Conservation (phyloP, 2,888 invertebrate genomes). For the Eremobia ochroleuca region DNA sequence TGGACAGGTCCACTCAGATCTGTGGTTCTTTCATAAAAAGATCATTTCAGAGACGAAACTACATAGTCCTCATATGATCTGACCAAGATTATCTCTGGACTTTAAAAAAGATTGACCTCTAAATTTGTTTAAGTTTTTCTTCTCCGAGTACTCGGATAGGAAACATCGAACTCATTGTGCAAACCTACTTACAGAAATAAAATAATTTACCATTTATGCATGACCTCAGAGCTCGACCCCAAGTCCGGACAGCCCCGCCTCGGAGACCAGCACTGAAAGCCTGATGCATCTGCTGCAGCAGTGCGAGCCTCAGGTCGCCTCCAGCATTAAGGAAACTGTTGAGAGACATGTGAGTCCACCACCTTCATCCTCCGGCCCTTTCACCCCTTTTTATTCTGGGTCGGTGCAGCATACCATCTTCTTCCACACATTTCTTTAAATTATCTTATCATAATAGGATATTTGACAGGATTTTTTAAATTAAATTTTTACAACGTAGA, state of each 20-base stretch:
- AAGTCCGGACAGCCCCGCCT: slow-evolving; percentile 91
- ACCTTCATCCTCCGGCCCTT: not conserved
- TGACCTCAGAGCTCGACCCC: slow-evolving; percentile 86
- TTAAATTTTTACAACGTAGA: fast-evolving
- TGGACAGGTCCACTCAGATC: not conserved
- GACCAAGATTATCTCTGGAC: not conserved
- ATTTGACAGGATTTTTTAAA: not conserved
- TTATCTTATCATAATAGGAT: not conserved
- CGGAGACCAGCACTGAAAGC: slow-evolving; percentile 92
- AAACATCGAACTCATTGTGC: not conserved
- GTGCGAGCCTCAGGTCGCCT: slow-evolving; percentile 92
- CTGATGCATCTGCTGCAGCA: slow-evolving; percentile 92
- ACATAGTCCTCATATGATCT: no score
- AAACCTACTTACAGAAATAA: slow-evolving; percentile 4
- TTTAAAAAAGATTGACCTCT: not conserved
- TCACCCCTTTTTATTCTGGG: not conserved
- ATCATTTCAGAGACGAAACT: not conserved
- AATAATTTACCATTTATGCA: not conserved
- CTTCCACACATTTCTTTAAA: not conserved
- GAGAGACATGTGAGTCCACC: slow-evolving; percentile 93
- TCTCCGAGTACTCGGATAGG: no score
- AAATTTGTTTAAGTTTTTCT: not conserved
- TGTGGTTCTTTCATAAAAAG: not conserved
- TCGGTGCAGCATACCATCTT: not conserved
- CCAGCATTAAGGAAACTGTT: slow-evolving; percentile 92